Conservation (phyloP, 1,140 invertebrate genomes). For the Drosophila truncata region DNA sequence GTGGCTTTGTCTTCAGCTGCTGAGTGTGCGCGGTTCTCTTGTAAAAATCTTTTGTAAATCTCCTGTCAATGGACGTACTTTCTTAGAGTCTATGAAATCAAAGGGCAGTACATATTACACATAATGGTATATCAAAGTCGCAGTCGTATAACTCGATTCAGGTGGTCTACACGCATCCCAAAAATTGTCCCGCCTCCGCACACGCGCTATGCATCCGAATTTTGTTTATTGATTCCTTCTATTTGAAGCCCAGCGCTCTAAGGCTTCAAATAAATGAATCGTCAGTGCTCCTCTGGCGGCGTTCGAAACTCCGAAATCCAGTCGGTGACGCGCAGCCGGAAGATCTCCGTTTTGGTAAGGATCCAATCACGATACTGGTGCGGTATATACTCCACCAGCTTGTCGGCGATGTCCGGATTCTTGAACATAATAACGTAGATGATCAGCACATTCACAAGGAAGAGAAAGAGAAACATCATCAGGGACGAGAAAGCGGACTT, state of each 20-base stretch:
- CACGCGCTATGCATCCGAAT: conserved; percentile 69
- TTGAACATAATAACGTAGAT: conserved; percentile 84
- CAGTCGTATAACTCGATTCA: conserved; percentile 55
- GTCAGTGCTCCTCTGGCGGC: conserved; percentile 83
- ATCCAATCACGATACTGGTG: conserved; percentile 84
- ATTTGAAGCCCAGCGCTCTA: conserved; percentile 79
- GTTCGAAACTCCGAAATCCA: conserved; percentile 83
- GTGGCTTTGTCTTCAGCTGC: conserved; percentile 25
- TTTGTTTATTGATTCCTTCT: conserved; percentile 32
- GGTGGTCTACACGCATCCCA: conserved; percentile 53
- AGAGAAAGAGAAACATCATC: conserved; percentile 70
- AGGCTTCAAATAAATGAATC: conserved; percentile 85
- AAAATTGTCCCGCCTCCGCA: conserved; percentile 38
- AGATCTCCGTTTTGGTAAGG: conserved; percentile 79
- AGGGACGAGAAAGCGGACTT: conserved; percentile 73
- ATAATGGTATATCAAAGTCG: conserved; percentile 55
- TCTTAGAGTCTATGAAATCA: conserved; percentile 48
- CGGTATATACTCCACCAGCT: conserved; percentile 77
- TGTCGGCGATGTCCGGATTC: conserved; percentile 81
- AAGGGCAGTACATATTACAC: conserved; percentile 59
- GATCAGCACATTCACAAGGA: conserved; percentile 70
- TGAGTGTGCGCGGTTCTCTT: conserved; percentile 34
- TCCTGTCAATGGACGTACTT: conserved; percentile 64
- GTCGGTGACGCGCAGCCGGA: conserved; percentile 77
- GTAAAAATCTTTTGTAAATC: conserved; percentile 43